A percentile compares a stretch with the other conserved stretches of the same genome.
Conservation (phyloP, 2,113 vertebrate species). For the Hippotragus niger region DNA sequence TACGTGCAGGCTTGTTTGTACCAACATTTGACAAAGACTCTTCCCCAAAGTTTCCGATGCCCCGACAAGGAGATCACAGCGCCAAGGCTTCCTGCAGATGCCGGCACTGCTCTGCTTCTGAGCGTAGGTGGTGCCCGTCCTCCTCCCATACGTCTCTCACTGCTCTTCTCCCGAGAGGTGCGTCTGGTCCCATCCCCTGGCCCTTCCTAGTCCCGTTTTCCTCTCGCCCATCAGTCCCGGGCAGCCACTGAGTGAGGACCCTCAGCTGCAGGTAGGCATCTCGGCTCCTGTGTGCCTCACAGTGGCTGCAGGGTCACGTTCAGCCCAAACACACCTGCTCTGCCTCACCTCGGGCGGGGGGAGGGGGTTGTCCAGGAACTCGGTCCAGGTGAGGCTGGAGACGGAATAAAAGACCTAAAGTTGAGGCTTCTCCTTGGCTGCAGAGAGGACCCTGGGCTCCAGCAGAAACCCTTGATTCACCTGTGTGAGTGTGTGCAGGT, state of each 20-base stretch:
- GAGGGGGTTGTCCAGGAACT: too few relatives aligned
- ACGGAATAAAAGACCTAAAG: not conserved
- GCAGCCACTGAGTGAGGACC: not conserved
- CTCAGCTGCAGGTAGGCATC: not conserved
- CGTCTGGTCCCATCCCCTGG: not conserved
- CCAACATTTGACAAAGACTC: not conserved
- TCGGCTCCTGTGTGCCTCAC: too few relatives aligned
- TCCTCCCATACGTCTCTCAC: not conserved
- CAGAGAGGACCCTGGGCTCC: not conserved
- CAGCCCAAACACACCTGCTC: not conserved
- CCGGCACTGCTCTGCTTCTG: not conserved
- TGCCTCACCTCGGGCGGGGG: not conserved
- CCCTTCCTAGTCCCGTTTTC: not conserved
- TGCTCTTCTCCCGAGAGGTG: not conserved
- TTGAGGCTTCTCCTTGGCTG: not conserved
- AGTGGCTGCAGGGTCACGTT: accelerated
- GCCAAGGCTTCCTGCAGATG: not conserved
- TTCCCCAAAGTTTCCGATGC: not conserved
- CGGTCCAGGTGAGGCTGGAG: not conserved
- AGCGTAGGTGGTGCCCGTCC: not conserved
- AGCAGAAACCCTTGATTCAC: not conserved
- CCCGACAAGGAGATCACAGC: not conserved
- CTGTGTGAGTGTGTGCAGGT: not conserved
- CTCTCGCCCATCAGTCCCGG: not conserved
- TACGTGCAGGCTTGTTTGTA: not conserved